Conservation (phyloP, 2,888 invertebrate species). For the Agrochola circellaris region DNA sequence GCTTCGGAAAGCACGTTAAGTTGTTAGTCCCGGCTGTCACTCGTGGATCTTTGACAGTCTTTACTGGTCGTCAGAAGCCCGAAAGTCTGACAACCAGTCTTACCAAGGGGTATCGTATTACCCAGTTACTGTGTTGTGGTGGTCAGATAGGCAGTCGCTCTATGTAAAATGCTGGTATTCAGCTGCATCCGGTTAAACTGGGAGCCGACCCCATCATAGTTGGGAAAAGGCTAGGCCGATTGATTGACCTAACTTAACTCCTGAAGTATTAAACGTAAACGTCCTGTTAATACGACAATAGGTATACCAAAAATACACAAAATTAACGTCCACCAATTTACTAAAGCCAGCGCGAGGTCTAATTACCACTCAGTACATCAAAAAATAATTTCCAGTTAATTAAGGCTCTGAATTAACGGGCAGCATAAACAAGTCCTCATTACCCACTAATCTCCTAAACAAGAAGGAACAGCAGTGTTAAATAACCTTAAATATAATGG, state of each 20-base stretch:
- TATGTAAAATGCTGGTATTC: too few relatives aligned
- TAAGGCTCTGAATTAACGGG: conserved; percentile 41
- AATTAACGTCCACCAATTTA: conserved; percentile 28
- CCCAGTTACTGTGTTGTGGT: too few relatives aligned
- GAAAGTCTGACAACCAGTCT: too few relatives aligned
- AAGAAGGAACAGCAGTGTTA: conserved; percentile 63
- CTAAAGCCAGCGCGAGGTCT: conserved; percentile 17
- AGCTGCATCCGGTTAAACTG: too few relatives aligned
- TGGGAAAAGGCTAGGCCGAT: too few relatives aligned
- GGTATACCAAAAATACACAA: conserved; percentile 9
- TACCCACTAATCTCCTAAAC: conserved; percentile 59
- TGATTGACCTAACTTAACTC: background rate
- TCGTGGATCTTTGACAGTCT: too few relatives aligned
- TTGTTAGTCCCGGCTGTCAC: too few relatives aligned
- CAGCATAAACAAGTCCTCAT: conserved; percentile 60
- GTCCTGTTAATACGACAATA: background rate
- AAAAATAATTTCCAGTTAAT: conserved; percentile 55
- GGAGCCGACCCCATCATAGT: too few relatives aligned
- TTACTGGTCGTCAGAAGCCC: too few relatives aligned
- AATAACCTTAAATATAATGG: conserved; percentile 69
- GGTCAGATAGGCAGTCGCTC: too few relatives aligned
- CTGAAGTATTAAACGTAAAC: conserved; percentile 1
- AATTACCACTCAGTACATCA: conserved; percentile 46
- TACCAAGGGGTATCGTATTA: too few relatives aligned
- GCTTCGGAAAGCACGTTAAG: too few relatives aligned